A percentile compares a stretch with the other conserved stretches of the same genome.
phyloP scores from a whole-genome alignment of 2,888 invertebrate species.

The Unio delphinus region DNA sequence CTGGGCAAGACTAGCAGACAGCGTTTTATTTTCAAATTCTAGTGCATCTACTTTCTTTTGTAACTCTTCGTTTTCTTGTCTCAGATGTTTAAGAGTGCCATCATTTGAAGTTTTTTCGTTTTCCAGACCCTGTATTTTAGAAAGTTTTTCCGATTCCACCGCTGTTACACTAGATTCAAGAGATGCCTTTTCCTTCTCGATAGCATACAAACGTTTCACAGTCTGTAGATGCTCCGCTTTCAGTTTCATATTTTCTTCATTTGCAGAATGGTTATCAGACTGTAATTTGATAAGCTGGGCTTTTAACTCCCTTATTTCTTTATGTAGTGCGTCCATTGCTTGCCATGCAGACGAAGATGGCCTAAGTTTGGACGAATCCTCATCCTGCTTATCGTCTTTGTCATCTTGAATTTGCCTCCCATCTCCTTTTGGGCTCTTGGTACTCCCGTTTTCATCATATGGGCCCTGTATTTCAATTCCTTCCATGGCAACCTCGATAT shows the following conservation, averaged over 20 bases:
- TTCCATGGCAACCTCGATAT: too few relatives aligned
- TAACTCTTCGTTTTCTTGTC: constrained; percentile 20
- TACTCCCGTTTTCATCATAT: not conserved
- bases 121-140: constrained; percentile 25
- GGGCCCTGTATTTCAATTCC: constrained; percentile 2
- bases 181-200: constrained; percentile 37
- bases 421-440: not conserved
- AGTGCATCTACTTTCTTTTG: constrained; percentile 33
- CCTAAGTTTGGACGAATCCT: constrained; percentile 7
- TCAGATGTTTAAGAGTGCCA: constrained; percentile 22
- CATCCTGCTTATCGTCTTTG: constrained; percentile 2
- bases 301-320: constrained; percentile 36
- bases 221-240: constrained; percentile 44
- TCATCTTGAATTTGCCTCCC: not conserved
- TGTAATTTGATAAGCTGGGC: constrained; percentile 40
- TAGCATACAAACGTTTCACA: constrained; percentile 34
- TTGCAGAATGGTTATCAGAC: constrained; percentile 40
- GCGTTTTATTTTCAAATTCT: constrained; percentile 37
- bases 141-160: constrained; percentile 34
- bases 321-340: constrained; percentile 7
- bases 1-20: constrained; percentile 36
- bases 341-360: constrained; percentile 6
- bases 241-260: constrained; percentile 50
- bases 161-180: constrained; percentile 24
- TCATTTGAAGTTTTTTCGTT: constrained; percentile 36